Base-by-base conservation (phyloP, 2,113 vertebrate species). In the Cnemophilus loriae region DNA sequence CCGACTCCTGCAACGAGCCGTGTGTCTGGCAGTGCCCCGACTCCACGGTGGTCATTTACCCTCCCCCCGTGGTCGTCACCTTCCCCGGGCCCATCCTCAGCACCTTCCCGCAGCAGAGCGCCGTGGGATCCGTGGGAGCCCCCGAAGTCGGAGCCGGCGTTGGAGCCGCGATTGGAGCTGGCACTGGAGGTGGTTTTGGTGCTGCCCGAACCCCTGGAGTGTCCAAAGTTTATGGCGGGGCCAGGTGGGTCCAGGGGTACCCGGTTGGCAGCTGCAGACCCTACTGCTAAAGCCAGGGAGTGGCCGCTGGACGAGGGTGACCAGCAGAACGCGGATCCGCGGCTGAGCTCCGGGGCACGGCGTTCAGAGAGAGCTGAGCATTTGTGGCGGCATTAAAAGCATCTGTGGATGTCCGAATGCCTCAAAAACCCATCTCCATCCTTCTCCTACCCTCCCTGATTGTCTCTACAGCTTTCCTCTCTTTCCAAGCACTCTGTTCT, bases 31-130 rank as follows among this genome's bases (percentile, higher is more conserved):
- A 97, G 85, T 97, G 96, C 8, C 92, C 96, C 0, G 95, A 97
- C 79, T 96, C 96, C 59, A 79, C 2, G 1, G 95, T 96, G 93
- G 71, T 96, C 27, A 96, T 96, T 8, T 91, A 75, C 41, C 95
- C 95, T 17, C 95, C 95, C 0, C 85, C 95, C 0, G 87, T 95
- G 75, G 82, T 96, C 0, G 85, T 97, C 39, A 97, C 96, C 71
- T 21, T 97, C 37, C 96, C 96, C 1, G 96, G 96, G 33, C 92
- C 96, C 1, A 95, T 97, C 83, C 93, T 97, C 71, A 96, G 59
- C 95, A 95, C 90, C 47, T 97, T 94, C 79, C 93, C 95, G 0
- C 94, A 96, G 84, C 91, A 96, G 57, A 96, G 91, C 10, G 1
- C 10, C 1, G 89, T 96, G 87, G 95, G 94, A 11, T 95, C 96